phyloP scores from a whole-genome alignment of 2,797 vertebrate species.

The Sebastes steindachneri region DNA sequence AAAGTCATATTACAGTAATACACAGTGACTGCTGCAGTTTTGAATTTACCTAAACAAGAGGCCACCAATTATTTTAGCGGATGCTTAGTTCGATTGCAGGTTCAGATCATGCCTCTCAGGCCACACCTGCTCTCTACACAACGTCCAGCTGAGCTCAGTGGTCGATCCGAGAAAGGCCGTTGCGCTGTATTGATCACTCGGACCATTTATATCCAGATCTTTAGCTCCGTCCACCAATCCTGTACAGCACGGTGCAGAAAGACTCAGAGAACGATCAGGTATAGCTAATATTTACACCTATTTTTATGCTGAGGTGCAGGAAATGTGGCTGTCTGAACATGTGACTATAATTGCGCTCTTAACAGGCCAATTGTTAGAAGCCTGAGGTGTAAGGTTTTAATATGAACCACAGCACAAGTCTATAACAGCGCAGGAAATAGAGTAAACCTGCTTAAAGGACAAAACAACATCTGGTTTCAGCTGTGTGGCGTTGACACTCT shows the following conservation, averaged over 20 bases:
- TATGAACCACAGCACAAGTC: constrained; percentile 25
- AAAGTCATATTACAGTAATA: not conserved
- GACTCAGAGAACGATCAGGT: not conserved
- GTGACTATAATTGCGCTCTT: constrained; percentile 21
- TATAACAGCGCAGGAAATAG: constrained; percentile 28
- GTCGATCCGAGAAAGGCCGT: constrained; percentile 38
- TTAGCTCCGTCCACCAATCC: constrained; percentile 25
- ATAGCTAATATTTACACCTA: constrained; percentile 10
- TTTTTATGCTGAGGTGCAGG: constrained; percentile 11
- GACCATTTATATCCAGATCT: constrained; percentile 45
- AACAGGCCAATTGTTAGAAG: constrained; percentile 30
- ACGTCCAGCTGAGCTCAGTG: constrained; percentile 30
- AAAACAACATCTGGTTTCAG: constrained; percentile 30
- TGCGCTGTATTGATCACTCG: constrained; percentile 38
- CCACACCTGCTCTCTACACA: constrained; percentile 1
- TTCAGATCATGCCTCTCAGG: not conserved
- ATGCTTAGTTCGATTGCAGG: constrained; percentile 27
- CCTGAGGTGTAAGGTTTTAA: constrained; percentile 9
- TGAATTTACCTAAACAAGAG: constrained; percentile 23
- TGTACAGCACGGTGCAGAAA: not conserved
- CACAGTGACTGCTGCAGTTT: not conserved
- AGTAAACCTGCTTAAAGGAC: constrained; percentile 33
- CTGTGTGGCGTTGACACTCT: not conserved
- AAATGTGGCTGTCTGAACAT: not conserved
- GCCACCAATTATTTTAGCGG: constrained; percentile 19